Evolutionary conservation across 2,113 vertebrate species (phyloP), one percentile per base, ranked within the genome.

Genomic region (Gobiocypris rarus): DNA sequence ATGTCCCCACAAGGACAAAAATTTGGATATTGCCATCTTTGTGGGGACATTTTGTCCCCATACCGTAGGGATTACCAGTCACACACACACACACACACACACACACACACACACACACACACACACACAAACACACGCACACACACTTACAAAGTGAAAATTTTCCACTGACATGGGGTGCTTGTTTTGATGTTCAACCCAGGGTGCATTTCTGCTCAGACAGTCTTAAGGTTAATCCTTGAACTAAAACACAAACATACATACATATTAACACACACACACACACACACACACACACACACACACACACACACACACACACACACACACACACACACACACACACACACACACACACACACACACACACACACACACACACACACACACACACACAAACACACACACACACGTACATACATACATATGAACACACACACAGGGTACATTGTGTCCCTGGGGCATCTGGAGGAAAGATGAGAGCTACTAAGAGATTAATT

Each of bases 401-500:
- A 54, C 69, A 80, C 41, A 73, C 28, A 65, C 22, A 71, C 67
- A 85, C 24, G 41, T 34, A 70, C 71, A 79, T 15, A 81, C 58
- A 75, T 31, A 81, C 67, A 73, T 11, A 74, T n/a, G 14, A 2
- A 67, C 48, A 34, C 73, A 31, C 67, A 80, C 34, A 74, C 75
- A 73, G 24, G 71, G 80, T 58, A 85, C 86, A 87, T 63, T 48
- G 56, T 85, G 83, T 87, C 86, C 83, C 84, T 75, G 70, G 85
- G 83, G 81, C 71, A 87, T 77, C 70, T 41, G 75, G 48, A 69
- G 81, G 54, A 67, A 85, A 75, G 67, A 80, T 87, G 75, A 85
- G 84, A 81, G 28, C 71, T 82, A 81, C 69, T 87, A 65, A 81
- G 69, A 83, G 81, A 79, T 83, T 83, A 87, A 85, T 85, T 85